Evolutionary conservation across 2,797 vertebrate species (phyloP).

Genomic region (Trematomus bernacchii): DNA sequence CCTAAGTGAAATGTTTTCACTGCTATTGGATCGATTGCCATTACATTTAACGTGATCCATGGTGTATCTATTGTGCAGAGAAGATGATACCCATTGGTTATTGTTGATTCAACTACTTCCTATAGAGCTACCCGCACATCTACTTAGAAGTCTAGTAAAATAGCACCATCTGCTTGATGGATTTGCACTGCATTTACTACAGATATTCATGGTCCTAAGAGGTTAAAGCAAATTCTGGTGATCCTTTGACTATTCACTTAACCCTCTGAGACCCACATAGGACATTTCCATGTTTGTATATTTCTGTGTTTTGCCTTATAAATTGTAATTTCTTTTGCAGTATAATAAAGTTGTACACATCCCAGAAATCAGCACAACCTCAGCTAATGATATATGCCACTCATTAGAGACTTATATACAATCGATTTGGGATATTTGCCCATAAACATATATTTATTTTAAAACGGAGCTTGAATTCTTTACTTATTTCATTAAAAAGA

Average conservation of each 20-base stretch:
- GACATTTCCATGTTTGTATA: too few relatives aligned
- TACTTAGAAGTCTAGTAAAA: not conserved
- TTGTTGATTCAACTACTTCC: not conserved
- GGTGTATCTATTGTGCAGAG: not conserved
- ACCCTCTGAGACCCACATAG: too few relatives aligned
- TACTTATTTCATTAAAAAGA: too few relatives aligned
- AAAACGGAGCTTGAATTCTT: too few relatives aligned
- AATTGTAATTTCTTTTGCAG: too few relatives aligned
- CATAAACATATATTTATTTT: too few relatives aligned
- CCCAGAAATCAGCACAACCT: too few relatives aligned
- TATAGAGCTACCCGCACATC: not conserved
- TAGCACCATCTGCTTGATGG: not conserved
- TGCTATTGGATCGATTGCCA: not conserved
- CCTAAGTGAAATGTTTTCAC: constrained; percentile 1
- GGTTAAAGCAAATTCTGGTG: not conserved
- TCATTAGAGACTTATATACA: too few relatives aligned
- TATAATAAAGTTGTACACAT: too few relatives aligned
- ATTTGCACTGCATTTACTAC: not conserved
- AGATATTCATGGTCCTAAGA: not conserved
- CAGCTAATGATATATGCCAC: too few relatives aligned
- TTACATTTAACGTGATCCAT: not conserved
- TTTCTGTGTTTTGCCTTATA: too few relatives aligned
- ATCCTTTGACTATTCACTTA: not conserved
- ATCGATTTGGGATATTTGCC: too few relatives aligned
- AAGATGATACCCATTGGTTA: not conserved